Base-by-base conservation (phyloP, 1,140 invertebrate species). In the Drosophila persimilis region DNA sequence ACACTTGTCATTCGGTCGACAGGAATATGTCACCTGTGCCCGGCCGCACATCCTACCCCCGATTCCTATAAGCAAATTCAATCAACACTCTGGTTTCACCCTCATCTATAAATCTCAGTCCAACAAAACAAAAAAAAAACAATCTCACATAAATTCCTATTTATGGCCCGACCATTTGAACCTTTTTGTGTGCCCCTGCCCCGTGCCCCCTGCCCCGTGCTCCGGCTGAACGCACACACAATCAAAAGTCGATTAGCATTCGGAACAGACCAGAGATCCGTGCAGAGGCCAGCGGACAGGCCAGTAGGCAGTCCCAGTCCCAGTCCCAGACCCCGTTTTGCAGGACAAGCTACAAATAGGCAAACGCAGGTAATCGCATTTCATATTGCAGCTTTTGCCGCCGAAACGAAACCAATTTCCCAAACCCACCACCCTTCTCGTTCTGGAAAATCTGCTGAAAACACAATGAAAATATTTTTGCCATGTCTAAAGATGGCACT, bases 381-480 rank as follows among this genome's bases (percentile, higher is more conserved):
- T 86, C 73, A 64, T 45, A 60, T 70, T 63, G 65, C 20, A 44
- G 74, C 63, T 39, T 35, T 45, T 47, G 50, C 58, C 53, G 15
- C 58, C 20, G 26, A 24, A 24, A 8, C 44, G 39, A 83, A 78
- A 86, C 77, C 81, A 86, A 81, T 69, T 81, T 77, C 76, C 83
- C 77, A 86, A 39, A 13, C 35, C 35, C 11, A 39, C 35, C 35
- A 11, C 62, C 75, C 52, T 66, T 13, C 35, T 39, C 35, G 35
- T 39, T 79, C 64, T 67, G 71, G 75, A 88, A 86, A 88, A 88
- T 88, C 83, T 88, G 83, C 83, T 88, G 83, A 88, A 39, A 88
- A 88, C 78, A 88, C 83, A 88, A 88, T 88, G 83, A 88, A 88
- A 88, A 88, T 88, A 88, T 88, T 88, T 62, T 83, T 83, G 83